Base-by-base conservation (phyloP, 2,113 vertebrate genomes). In the Python bivittatus region DNA sequence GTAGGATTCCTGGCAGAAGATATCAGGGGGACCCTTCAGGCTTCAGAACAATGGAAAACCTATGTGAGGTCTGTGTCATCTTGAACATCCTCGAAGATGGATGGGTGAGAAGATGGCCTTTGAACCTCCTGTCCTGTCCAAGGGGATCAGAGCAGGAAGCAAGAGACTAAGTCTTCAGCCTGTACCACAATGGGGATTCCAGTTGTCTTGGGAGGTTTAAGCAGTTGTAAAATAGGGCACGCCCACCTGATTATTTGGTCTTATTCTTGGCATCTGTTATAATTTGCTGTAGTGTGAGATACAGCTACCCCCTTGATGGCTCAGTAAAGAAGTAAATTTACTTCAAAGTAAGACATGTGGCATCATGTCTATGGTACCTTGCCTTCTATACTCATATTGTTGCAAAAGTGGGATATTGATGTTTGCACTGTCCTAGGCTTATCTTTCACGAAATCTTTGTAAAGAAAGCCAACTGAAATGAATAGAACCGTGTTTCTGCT, bases 41-140 rank as follows among this genome's bases (percentile, higher is more conserved):
- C 33, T 22, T 52, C 60, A 56, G 33, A 56, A 72, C n/a, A 87
- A 57, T 17, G 54, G 23, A 12, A 27, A 72, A 12, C 48, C 3
- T 72, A 54, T 29, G 48, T 68, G 58, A 17, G 33, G 33, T 68
- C 33, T 17, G 0, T 87, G 90, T 87, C 85, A n/a, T 12, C 17
- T 5, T 27, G 58, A 44, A 86, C 23, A 56, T 44, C 5, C 20
- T 54, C 87, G 44, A 87, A 87, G 85, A 91, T 56, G 52, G 85
- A 91, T 91, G 48, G 7, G 42, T 87, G 91, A 48, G 60, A 42
- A 87, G 23, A 5, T 91, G 91, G 44, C 91, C 91, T 91, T 91
- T 91, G 91, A 85, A 42, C 85, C 33, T 17, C 7, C 23, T 79
- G 25, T 87, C 20, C 52, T 84, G 79, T 84, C 60, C 17, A 0